phyloP scores from a whole-genome alignment of 1,140 invertebrate species.

The Holotrichia oblita region DNA sequence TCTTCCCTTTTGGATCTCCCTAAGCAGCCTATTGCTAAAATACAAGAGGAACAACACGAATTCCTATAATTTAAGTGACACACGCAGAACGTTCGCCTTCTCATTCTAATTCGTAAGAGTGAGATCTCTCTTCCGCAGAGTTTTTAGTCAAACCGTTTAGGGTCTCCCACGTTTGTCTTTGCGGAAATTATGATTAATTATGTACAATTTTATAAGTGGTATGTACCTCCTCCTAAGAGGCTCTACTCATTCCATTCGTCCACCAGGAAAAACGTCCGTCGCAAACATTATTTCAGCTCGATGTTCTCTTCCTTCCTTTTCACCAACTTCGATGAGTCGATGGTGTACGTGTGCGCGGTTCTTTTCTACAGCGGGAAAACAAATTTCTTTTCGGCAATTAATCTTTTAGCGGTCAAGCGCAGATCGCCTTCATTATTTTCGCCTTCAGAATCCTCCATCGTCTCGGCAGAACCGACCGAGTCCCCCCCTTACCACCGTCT shows the following conservation, averaged over 20 bases:
- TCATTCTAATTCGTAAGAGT: no score
- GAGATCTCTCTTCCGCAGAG: no score
- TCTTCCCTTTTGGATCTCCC: no score
- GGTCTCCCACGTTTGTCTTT: no score
- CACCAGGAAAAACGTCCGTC: neutral
- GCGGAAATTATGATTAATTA: no score
- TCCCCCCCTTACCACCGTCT: neutral
- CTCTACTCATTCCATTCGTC: neutral
- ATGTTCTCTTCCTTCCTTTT: neutral
- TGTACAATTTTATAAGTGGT: no score
- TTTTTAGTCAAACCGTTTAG: no score
- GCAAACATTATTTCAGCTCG: neutral
- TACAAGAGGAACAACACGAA: no score
- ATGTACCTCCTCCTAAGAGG: no score
- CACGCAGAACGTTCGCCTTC: no score
- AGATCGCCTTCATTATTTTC: constrained; percentile 13
- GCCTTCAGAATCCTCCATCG: neutral
- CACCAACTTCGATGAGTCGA: neutral
- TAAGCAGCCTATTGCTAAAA: no score
- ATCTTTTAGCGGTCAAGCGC: neutral
- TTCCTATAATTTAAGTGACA: no score
- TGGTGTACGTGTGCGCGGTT: neutral
- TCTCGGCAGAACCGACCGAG: neutral
- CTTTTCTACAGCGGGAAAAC: neutral
- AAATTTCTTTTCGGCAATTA: constrained; percentile 21